phyloP scores from a whole-genome alignment of 2,888 invertebrate genomes.

The Axea sp. region DNA sequence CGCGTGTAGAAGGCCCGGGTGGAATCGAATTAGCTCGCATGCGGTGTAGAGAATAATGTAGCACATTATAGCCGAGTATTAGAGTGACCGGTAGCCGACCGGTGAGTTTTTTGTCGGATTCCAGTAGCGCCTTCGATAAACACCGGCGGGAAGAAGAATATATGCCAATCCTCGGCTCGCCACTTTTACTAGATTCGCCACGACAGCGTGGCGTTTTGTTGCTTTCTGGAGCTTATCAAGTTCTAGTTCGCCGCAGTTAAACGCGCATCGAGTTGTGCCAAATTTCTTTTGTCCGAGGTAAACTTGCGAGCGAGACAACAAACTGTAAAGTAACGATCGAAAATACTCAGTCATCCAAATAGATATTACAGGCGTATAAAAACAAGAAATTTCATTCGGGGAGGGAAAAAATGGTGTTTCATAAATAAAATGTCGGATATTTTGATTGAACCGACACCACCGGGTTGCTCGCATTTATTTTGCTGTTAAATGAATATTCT shows the following conservation, averaged over 20 bases:
- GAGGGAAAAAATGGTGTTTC: too few species aligned
- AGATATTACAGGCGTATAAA: too few species aligned
- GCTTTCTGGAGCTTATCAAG: constrained; percentile 66
- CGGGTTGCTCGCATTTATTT: too few species aligned
- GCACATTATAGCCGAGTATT: constrained; percentile 74
- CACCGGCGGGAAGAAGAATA: constrained; percentile 67
- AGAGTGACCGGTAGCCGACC: constrained; percentile 76
- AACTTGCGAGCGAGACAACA: constrained; percentile 22
- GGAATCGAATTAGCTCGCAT: constrained; percentile 65
- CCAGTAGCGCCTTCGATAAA: constrained; percentile 78
- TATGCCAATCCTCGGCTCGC: constrained; percentile 65
- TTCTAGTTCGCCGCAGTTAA: constrained; percentile 24
- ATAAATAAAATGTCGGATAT: too few species aligned
- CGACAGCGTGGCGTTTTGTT: constrained; percentile 69
- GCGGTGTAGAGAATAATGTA: constrained; percentile 72
- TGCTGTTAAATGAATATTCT: constrained; percentile 1
- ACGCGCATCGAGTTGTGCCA: constrained; percentile 48
- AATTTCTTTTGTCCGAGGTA: constrained; percentile 51
- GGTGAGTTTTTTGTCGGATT: constrained; percentile 76
- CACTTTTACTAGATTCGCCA: constrained; percentile 74
- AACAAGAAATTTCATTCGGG: too few species aligned
- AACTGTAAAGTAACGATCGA: constrained; percentile 13
- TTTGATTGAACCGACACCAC: too few species aligned
- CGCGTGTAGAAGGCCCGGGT: constrained; percentile 52
- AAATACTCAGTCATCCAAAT: constrained; percentile 2